Percentiles rank a stretch among this genome's conserved stretches.
phyloP scores from a whole-genome alignment of 2,888 invertebrate species.

The Eristalis intricaria region DNA sequence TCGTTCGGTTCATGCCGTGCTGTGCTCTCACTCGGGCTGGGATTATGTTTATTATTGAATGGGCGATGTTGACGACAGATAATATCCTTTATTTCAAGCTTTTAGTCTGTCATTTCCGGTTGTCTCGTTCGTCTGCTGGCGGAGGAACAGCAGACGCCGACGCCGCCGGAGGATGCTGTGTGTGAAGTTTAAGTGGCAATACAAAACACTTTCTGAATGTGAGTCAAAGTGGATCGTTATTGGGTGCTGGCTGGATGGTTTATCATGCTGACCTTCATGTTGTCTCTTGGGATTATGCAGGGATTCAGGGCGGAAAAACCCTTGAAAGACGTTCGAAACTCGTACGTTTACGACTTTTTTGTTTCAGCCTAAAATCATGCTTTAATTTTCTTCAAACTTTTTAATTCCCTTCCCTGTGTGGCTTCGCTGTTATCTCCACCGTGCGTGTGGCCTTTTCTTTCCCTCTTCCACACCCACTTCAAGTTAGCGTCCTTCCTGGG shows the following conservation, averaged over 20 bases:
- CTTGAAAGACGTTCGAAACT: no score
- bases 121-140: not conserved
- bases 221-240: not conserved
- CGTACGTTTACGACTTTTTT: not conserved
- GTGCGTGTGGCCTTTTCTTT: not conserved
- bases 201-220: not conserved
- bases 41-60: constrained; percentile 70
- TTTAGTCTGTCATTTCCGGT: constrained; percentile 61
- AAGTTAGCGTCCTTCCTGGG: no score
- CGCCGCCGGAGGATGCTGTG: not conserved
- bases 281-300: not conserved
- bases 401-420: no score
- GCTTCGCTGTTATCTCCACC: no score
- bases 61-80: constrained; percentile 71
- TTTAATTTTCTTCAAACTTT: no score
- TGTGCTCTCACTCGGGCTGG: constrained; percentile 4
- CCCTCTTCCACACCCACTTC: no score
- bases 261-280: not conserved
- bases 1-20: constrained; percentile 19
- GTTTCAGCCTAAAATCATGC: not conserved
- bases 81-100: constrained; percentile 71
- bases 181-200: constrained; percentile 13
- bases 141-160: constrained; percentile 9
- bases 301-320: not conserved
- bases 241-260: not conserved